Evolutionary conservation across 1,140 invertebrate species (phyloP).

Genomic region (Lucilia sericata): DNA sequence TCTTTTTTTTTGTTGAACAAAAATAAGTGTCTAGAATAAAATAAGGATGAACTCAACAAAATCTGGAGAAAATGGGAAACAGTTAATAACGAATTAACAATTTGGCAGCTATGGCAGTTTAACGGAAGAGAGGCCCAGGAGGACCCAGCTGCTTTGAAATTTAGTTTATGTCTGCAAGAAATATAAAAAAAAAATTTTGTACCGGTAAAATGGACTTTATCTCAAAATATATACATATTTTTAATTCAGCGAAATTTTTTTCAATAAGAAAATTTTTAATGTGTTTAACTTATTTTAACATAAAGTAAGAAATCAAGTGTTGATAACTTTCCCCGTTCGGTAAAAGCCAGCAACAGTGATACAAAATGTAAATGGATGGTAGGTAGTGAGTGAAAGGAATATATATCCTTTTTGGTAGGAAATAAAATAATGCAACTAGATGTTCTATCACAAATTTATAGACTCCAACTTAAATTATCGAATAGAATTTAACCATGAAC

Average conservation of each 20-base stretch:
- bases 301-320: neutral
- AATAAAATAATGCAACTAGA: neutral
- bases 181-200: too few species aligned
- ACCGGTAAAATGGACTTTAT: too few species aligned
- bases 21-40: neutral
- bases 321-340: neutral
- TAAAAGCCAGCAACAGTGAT: neutral
- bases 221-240: too few species aligned
- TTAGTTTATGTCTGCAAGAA: too few species aligned
- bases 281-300: too few species aligned
- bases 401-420: neutral
- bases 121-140: too few species aligned
- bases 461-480: neutral
- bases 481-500: neutral
- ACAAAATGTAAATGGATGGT: slow-evolving; percentile 4
- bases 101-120: too few species aligned
- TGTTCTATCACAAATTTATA: neutral
- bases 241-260: too few species aligned
- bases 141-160: too few species aligned
- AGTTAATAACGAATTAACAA: too few species aligned
- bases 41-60: neutral
- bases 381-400: neutral
- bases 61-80: neutral
- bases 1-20: neutral
- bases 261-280: too few species aligned